These are phyloP conservation scores for Zoanthus gigantus DNA, from an alignment of 92 coral and sea anemone species.

Conservation along the genomic window DNA sequence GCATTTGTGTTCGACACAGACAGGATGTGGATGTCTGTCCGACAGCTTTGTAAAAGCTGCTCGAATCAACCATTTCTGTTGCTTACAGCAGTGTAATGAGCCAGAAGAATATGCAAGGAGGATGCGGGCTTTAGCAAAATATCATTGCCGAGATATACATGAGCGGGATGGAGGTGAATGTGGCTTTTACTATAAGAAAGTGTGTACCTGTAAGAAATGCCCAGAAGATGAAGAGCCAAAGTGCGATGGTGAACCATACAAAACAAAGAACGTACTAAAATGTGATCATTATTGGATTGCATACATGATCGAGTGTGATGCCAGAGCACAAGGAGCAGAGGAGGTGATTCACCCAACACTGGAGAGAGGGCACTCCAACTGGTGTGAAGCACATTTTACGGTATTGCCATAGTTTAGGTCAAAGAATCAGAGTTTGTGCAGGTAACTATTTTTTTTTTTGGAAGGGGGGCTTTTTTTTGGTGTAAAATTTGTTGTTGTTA, in stretches of 20 bases:
- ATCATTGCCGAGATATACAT: slow-evolving; percentile 1
- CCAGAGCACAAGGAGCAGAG: slow-evolving; percentile 58
- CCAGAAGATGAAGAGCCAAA: not conserved
- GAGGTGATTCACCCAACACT: slow-evolving; percentile 51
- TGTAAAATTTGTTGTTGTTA: not conserved
- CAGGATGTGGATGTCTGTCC: slow-evolving; percentile 68
- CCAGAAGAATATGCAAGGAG: slow-evolving; percentile 60
- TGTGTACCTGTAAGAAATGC: slow-evolving; percentile 5
- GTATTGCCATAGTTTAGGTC: not conserved
- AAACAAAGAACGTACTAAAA: slow-evolving; percentile 43
- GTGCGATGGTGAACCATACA: slow-evolving; percentile 39
- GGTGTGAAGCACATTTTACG: slow-evolving; percentile 60
- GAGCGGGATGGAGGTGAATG: slow-evolving; percentile 11
- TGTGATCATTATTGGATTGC: slow-evolving; percentile 58
- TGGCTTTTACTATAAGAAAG: not conserved
- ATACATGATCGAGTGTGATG: slow-evolving; percentile 60
- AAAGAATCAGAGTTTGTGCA: not conserved
- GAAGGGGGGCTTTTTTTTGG: not conserved
- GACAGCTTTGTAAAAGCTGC: slow-evolving; percentile 61
- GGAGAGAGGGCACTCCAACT: slow-evolving; percentile 68
- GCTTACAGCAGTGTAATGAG: slow-evolving; percentile 62
- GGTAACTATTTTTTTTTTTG: not conserved
- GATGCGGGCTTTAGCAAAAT: slow-evolving; percentile 7
- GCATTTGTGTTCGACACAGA: slow-evolving; percentile 61
- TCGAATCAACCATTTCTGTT: slow-evolving; percentile 71